Base-by-base conservation (phyloP, 2,797 vertebrate species). In the Chelon labrosus region DNA sequence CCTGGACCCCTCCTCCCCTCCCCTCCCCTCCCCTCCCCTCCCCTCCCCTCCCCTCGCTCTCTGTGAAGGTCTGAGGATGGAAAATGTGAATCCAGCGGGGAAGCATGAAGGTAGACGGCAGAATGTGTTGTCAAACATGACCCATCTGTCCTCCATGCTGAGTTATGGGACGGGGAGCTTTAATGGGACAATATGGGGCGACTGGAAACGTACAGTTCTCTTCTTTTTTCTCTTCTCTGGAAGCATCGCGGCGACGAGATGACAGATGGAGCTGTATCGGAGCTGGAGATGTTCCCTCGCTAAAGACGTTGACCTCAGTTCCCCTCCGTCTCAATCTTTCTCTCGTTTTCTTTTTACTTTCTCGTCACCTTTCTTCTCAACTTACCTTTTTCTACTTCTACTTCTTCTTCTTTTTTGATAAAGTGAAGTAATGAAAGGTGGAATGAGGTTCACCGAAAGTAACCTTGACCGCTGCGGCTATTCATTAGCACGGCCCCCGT, bases 61-160 rank as follows among this genome's bases (percentile, higher is more conserved):
- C 44, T 61, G 53, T 47, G 54, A 77, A 56, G 68, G 61, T 74
- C 69, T 61, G 64, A 64, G 57, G 73, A 70, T 74, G 88, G 89
- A 91, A 90, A 91, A 86, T 85, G 65, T 84, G 85, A 90, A 65
- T 71, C 57, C 38, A 31, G 50, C 42, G 10, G 46, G 17, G 70
- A 67, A 60, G 63, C 75, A 41, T 38, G 71, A 80, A 84, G 75
- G 84, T 79, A 70, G 69, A 75, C 60, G 27, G 54, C 54, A 10
- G 60, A 75, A 77, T 9, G 35, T 63, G 49, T 77, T 80, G 82
- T 91, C 80, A 83, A 80, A 88, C 70, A 78, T 74, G 80, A 75
- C 82, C 83, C 44, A 47, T 87, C 74, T 80, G 83, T 82, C 73
- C 64, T 88, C 53, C 52, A n/a, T 2, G 10, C 63, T 82, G 84